A percentile compares a stretch with the other conserved stretches of the same genome.
Evolutionary conservation across 2,888 invertebrate genomes (phyloP).

Genomic region (Encarsia formosa): DNA sequence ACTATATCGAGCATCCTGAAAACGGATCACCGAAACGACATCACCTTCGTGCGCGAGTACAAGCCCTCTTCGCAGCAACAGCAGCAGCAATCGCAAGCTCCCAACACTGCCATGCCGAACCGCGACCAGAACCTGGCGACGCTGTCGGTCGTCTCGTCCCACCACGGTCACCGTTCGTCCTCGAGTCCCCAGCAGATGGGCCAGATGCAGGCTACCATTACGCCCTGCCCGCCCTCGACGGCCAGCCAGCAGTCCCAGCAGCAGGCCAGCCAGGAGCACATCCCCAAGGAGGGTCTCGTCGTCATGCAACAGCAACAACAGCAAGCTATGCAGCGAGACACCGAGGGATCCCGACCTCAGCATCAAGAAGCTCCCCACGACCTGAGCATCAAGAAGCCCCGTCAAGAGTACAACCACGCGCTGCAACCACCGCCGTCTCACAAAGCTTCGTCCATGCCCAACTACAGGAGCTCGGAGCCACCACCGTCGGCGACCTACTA

Average conservation of each 20-base stretch:
- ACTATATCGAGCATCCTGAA: conserved; percentile 61
- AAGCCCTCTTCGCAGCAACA: conserved; percentile 44
- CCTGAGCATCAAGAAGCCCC: conserved; percentile 71
- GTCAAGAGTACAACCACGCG: conserved; percentile 51
- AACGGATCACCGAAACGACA: conserved; percentile 55
- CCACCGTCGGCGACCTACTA: conserved; percentile 44
- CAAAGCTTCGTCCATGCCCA: conserved; percentile 41
- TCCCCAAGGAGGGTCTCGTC: conserved; percentile 64
- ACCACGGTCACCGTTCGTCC: conserved; percentile 46
- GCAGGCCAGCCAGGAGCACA: conserved; percentile 46
- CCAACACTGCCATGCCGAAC: conserved; percentile 34
- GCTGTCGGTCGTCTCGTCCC: conserved; percentile 61
- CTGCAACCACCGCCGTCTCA: conserved; percentile 44
- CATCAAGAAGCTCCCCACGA: conserved; percentile 72
- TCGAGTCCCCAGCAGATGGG: conserved; percentile 48
- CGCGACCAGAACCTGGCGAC: conserved; percentile 58
- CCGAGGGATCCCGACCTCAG: conserved; percentile 70
- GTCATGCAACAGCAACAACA: conserved; percentile 55
- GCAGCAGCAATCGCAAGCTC: conserved; percentile 33
- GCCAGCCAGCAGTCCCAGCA: conserved; percentile 34
- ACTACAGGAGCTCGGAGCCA: conserved; percentile 44
- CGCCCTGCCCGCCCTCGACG: conserved; percentile 57
- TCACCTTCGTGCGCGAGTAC: conserved; percentile 57
- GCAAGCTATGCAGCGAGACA: conserved; percentile 57
- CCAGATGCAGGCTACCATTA: conserved; percentile 62